Base-by-base conservation (phyloP, 1,140 invertebrate species). In the Phymastichus coffea region DNA sequence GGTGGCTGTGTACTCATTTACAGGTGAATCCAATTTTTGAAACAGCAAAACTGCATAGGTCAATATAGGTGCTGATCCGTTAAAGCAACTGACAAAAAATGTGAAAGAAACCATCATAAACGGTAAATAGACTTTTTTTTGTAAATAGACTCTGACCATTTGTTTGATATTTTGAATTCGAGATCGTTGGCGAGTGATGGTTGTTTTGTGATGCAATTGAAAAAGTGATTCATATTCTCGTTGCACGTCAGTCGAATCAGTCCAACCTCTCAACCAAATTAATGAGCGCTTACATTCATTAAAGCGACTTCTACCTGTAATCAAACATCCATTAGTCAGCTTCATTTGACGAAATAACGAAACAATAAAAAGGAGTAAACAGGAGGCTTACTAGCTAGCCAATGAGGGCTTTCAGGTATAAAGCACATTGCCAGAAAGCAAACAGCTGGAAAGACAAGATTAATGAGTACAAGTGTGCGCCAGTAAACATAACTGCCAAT, bases 261-360 rank as follows among this genome's bases (percentile, higher is more conserved):
- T 52, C 49, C 49, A 52, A 8, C 49, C 49, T 14, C 49, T 33
- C 9, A 52, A 17, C 49, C 49, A 52, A n/a, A 19, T 2, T 7
- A 52, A n/a, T 7, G 49, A 4, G 22, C 3, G 12, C 17, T 40
- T 6, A 4, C 33, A 10, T 1, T 52, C 49, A 9, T 26, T 2
- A 2, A 52, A 40, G 2, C 49, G 19, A 9, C 10, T 40, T 15
- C 40, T 52, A 26, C 20, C 35, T 52, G 15, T 12, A 22, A 49
- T 7, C 3, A 47, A 0, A 48, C 26, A 28, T 10, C 9, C 30
- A 28, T 30, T n/a, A n/a, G n/a, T n/a, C n/a, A n/a, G n/a, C n/a
- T n/a, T n/a, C n/a, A n/a, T 33, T 33, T 8, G 7, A 33, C 14
- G 6, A 33, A 8, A 8, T 33, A 8, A 33, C 14, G 6, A 8